Percentiles rank a stretch among this genome's conserved stretches.
Conservation (phyloP, 1,140 invertebrate species). For the Adelges cooleyi region DNA sequence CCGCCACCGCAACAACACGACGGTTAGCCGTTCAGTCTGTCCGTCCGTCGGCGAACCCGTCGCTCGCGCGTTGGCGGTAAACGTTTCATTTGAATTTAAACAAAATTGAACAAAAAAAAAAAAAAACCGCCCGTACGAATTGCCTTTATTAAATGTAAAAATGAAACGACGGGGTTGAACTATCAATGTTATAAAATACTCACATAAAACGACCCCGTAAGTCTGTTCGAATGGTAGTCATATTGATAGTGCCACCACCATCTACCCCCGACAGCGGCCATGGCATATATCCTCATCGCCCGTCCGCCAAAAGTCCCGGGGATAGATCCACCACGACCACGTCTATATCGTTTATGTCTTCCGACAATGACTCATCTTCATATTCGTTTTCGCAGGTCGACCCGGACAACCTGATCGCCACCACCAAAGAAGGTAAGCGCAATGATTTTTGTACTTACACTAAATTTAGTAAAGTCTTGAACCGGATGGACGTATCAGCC, state of each 20-base stretch:
- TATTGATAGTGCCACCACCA: slow-evolving; percentile 31
- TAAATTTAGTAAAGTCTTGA: too few species aligned
- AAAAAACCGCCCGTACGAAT: too few species aligned
- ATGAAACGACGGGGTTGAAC: too few species aligned
- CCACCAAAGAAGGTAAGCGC: slow-evolving; percentile 45
- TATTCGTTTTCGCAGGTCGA: slow-evolving; percentile 41
- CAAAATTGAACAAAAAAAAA: too few species aligned
- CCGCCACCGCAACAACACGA: background rate
- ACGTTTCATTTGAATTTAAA: too few species aligned
- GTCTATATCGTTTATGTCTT: slow-evolving; percentile 32
- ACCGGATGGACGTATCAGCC: too few species aligned
- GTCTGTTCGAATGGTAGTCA: slow-evolving; percentile 32
- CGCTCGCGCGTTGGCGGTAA: slow-evolving; percentile 13
- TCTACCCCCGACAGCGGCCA: background rate
- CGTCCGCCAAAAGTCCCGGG: slow-evolving; percentile 3
- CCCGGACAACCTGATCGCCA: slow-evolving; percentile 40
- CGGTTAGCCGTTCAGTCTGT: background rate
- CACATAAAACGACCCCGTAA: too few species aligned
- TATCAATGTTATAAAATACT: too few species aligned
- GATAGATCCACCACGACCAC: slow-evolving; percentile 30
- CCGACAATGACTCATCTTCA: slow-evolving; percentile 15
- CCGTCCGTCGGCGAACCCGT: background rate
- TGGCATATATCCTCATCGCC: background rate
- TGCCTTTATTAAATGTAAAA: too few species aligned
- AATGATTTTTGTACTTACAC: too few species aligned